Evolutionary conservation across 2,113 vertebrate species (phyloP), one percentile per base, ranked within the genome.

Genomic region (Phycodurus eques): DNA sequence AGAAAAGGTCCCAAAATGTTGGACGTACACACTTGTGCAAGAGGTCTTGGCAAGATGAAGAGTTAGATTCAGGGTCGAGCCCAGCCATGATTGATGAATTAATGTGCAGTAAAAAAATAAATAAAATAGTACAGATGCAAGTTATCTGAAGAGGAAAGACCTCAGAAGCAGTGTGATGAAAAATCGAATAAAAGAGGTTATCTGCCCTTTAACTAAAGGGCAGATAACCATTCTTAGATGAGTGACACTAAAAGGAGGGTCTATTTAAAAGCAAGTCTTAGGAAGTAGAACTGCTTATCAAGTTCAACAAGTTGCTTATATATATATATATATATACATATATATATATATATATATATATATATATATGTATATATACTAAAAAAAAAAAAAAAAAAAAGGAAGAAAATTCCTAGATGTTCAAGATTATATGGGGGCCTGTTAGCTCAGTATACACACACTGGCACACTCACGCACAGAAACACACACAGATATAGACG

Each of bases 131-230:
- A 15, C 2, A 27, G 6, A 14, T 57, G n/a, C 56, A 57, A 44
- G 65, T 59, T 74, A 67, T 62, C 39, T 43, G 62, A 70, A 60
- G 74, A 79, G 72, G 66, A 74, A 47, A 42, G 71, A 68, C 14
- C 77, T 59, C 47, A 22, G n/a, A 81, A 77, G 76, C 77, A 69
- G 71, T 46, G 67, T 17, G 12, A 81, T 79, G 62, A 69, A 63
- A 47, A 80, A 89, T 88, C 90, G 83, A 31, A 59, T 59, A 49
- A 76, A 63, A 43, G 86, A 90, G 87, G 86, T 89, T 84, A n/a
- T n/a, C n/a, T n/a, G n/a, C n/a, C n/a, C n/a, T n/a, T n/a, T 76
- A 90, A 68, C 66, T 20, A 54, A 72, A 67, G 57, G 69, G 65
- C 68, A 63, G 77, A 53, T 61, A 35, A 57, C 74, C 59, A 72